Percentiles rank a stretch among this genome's conserved stretches.
Evolutionary conservation across 2,113 vertebrate genomes (phyloP).

Genomic region (Chaenocephalus aceratus): DNA sequence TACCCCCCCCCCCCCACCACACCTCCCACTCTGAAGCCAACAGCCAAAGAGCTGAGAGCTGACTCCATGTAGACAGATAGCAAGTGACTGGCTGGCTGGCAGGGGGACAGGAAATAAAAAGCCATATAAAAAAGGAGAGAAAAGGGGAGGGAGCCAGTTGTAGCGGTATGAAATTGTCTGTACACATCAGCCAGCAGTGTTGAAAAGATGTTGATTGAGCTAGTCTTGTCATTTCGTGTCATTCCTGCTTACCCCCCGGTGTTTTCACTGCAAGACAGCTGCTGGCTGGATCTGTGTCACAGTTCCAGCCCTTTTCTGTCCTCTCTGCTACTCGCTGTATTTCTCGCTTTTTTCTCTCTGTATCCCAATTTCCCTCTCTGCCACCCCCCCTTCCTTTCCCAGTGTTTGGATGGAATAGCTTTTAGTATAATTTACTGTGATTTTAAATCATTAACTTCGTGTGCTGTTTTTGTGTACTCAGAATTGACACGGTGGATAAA

Average conservation of each 20-base stretch:
- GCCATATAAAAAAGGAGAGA: slow-evolving; percentile 56
- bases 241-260: slow-evolving; percentile 79
- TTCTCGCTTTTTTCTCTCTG: slow-evolving; percentile 26
- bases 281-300: slow-evolving; percentile 79
- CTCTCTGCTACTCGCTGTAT: slow-evolving; percentile 14
- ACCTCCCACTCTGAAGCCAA: slow-evolving; percentile 50
- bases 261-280: slow-evolving; percentile 78
- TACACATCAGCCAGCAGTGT: slow-evolving; percentile 82
- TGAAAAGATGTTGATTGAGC: slow-evolving; percentile 87
- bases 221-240: slow-evolving; percentile 80
- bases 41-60: slow-evolving; percentile 75
- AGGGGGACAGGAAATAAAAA: slow-evolving; percentile 75
- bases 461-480: slow-evolving; percentile 66
- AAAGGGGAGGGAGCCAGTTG: slow-evolving; percentile 60
- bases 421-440: slow-evolving; percentile 82
- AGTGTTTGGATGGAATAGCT: slow-evolving; percentile 73
- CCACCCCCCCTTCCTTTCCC: slow-evolving; percentile 35
- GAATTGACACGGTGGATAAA: slow-evolving; percentile 67
- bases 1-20: slow-evolving; percentile 23
- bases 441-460: slow-evolving; percentile 84
- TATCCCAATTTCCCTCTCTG: slow-evolving; percentile 44
- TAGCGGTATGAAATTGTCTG: slow-evolving; percentile 81
- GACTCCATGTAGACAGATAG: slow-evolving; percentile 74
- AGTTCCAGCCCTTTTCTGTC: slow-evolving; percentile 63
- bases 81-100: slow-evolving; percentile 78